A percentile compares a stretch with the other conserved stretches of the same genome.
phyloP scores from a whole-genome alignment of 2,113 vertebrate species.

The Spizaetus ornatus region DNA sequence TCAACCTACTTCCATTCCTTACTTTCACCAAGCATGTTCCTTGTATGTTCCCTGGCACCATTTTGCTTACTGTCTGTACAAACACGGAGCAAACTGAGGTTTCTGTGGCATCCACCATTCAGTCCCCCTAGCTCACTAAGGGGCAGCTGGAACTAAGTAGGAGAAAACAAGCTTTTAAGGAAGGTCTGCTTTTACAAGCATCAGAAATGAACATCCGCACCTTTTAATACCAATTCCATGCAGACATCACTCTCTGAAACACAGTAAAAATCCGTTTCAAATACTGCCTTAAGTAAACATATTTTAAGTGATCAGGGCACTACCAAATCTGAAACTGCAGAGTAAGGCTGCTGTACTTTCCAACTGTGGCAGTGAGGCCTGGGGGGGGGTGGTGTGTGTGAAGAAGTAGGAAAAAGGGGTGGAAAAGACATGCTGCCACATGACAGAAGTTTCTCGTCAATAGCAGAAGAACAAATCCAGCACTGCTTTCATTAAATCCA shows the following conservation, averaged over 20 bases:
- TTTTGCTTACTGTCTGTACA: rapidly evolving
- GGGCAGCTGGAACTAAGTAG: neutral
- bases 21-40: rapidly evolving
- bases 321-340: neutral
- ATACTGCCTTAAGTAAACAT: rapidly evolving
- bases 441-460: neutral
- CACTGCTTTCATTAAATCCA: rapidly evolving
- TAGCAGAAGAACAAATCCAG: neutral
- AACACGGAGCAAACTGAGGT: rapidly evolving
- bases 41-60: rapidly evolving
- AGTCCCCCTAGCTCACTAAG: rapidly evolving
- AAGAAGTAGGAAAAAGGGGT: no score
- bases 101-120: neutral
- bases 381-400: rapidly evolving
- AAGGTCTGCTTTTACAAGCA: neutral
- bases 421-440: rapidly evolving
- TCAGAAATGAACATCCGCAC: rapidly evolving
- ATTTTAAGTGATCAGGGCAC: no score
- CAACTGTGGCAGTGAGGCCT: rapidly evolving
- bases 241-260: neutral
- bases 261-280: rapidly evolving
- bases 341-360: neutral
- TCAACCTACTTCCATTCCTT: neutral
- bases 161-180: neutral
- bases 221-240: rapidly evolving